Percentiles rank a stretch among this genome's conserved stretches.
phyloP scores from a whole-genome alignment of 2,797 vertebrate genomes.

The Mustela erminea region DNA sequence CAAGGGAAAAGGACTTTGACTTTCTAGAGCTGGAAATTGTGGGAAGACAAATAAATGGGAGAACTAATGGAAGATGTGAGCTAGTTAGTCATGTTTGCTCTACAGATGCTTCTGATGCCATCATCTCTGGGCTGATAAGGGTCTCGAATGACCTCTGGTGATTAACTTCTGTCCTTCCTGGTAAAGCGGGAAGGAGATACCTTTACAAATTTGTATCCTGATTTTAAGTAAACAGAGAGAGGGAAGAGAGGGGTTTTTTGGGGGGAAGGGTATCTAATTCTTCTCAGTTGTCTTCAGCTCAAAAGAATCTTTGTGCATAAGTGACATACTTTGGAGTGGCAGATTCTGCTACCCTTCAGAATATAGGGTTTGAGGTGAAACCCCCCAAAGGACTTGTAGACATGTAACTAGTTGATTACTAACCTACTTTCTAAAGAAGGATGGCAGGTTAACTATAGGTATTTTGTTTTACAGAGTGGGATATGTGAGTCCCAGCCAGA shows the following conservation, averaged over 20 bases:
- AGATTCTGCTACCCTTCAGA: not conserved
- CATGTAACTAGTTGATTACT: not conserved
- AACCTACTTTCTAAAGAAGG: not conserved
- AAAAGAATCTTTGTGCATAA: not conserved
- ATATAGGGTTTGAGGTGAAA: not conserved
- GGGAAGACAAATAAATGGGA: not conserved
- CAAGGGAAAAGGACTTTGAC: not conserved
- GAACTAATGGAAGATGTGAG: not conserved
- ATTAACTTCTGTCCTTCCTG: not conserved
- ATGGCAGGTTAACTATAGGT: not conserved
- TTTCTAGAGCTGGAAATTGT: not conserved
- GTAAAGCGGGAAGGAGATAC: not conserved
- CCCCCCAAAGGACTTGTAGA: not conserved
- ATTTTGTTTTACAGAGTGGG: not conserved
- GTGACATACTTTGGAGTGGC: not conserved
- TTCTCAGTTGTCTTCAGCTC: not conserved
- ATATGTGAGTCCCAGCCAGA: not conserved
- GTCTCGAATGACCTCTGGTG: not conserved
- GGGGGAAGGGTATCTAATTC: not conserved
- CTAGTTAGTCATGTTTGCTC: not conserved
- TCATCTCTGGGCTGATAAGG: not conserved
- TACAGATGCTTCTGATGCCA: not conserved
- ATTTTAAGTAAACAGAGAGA: slow-evolving; percentile 12
- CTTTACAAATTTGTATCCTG: not conserved
- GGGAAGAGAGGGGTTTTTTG: not conserved